A percentile compares a stretch with the other conserved stretches of the same genome.
Evolutionary conservation across 64 coral and sea anemone genomes (phyloP).

Genomic region (Exaiptasia diaphana): DNA sequence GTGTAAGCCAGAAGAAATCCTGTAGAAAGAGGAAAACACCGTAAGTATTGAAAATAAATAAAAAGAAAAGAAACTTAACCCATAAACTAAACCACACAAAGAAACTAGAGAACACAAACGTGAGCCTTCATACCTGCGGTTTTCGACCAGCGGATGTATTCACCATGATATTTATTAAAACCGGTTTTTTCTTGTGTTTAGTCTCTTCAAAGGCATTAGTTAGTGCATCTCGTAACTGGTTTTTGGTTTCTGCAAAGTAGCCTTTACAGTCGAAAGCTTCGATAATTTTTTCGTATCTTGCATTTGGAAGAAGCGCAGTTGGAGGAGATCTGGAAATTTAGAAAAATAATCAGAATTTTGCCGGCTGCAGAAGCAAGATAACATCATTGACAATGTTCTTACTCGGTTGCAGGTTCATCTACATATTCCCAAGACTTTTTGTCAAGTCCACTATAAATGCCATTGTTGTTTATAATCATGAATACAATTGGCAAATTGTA

Average conservation of each 20-base stretch:
- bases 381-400: not conserved
- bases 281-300: conserved; percentile 86
- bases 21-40: conserved; percentile 13
- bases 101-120: not conserved
- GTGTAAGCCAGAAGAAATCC: conserved; percentile 95
- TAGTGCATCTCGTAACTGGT: conserved; percentile 62
- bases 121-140: conserved; percentile 49
- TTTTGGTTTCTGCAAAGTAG: conserved; percentile 70
- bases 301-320: conserved; percentile 64
- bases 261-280: conserved; percentile 92
- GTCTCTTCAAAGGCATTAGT: conserved; percentile 65
- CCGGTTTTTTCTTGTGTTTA: conserved; percentile 54
- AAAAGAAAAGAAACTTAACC: not conserved
- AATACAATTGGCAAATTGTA: conserved; percentile 95
- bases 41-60: too few species aligned
- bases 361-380: not conserved
- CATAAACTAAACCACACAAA: not conserved
- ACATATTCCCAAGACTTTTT: conserved; percentile 77
- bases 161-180: conserved; percentile 83
- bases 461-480: conserved; percentile 91
- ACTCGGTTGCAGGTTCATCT: conserved; percentile 26
- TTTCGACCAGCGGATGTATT: conserved; percentile 82
- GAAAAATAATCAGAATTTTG: not conserved
- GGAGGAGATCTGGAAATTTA: conserved; percentile 67
- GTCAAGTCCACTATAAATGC: conserved; percentile 90